Evolutionary conservation across 2,888 invertebrate species (phyloP).

Genomic region (Euzophera pinguis): DNA sequence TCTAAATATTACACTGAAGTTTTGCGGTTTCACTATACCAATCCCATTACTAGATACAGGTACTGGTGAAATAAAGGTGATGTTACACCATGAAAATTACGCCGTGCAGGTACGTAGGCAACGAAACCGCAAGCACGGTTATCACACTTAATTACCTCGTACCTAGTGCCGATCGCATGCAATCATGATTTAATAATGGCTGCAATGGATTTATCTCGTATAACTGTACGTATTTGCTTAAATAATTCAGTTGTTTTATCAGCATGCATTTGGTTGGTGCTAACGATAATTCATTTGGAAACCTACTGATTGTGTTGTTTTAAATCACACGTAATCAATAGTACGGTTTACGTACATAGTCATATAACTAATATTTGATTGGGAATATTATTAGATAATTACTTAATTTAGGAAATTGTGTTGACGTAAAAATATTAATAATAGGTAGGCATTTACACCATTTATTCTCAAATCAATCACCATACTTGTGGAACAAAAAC

Average conservation of each 20-base stretch:
- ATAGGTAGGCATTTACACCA: no score
- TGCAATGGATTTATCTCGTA: slow-evolving; percentile 54
- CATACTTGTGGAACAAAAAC: slow-evolving; percentile 10
- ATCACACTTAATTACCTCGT: slow-evolving; percentile 41
- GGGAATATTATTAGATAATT: neutral
- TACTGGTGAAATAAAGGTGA: slow-evolving; percentile 1
- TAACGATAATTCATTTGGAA: slow-evolving; percentile 22
- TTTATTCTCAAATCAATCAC: no score
- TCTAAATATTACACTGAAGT: no score
- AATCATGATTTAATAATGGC: slow-evolving; percentile 55
- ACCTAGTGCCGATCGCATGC: slow-evolving; percentile 28
- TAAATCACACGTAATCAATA: neutral
- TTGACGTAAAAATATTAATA: no score
- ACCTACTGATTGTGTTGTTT: neutral
- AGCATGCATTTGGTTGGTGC: slow-evolving; percentile 20
- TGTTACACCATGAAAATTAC: neutral
- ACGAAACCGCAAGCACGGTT: slow-evolving; percentile 31
- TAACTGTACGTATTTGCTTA: slow-evolving; percentile 25
- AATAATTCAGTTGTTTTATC: slow-evolving; percentile 39
- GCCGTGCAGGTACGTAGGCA: neutral
- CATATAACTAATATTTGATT: neutral
- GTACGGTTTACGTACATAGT: neutral
- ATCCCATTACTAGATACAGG: neutral
- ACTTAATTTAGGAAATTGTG: no score
- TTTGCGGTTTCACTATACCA: neutral